Evolutionary conservation across 1,140 invertebrate species (phyloP), one percentile per base, ranked within the genome.

Genomic region (Cyclina sinensis): DNA sequence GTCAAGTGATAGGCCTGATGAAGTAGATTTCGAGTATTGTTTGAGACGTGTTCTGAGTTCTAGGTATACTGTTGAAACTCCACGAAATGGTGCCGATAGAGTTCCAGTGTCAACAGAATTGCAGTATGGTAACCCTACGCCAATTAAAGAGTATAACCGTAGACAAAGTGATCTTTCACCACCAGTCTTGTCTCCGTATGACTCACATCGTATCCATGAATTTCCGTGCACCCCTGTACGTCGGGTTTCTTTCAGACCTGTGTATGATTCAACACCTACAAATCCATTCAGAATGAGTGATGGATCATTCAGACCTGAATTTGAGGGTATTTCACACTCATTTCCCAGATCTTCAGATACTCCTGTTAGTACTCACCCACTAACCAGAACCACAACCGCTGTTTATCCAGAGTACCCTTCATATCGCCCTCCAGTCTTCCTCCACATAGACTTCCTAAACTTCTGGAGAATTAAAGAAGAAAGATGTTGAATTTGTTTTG

Each of bases 401-500:
- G 21, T 32, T 5, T 24, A 65, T 65, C n/a, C 30, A n/a, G n/a
- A n/a, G n/a, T n/a, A n/a, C n/a, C 59, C 59, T 9, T 70, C 30
- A 18, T 35, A 7, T 70, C 14, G 11, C 5, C 12, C 14, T n/a
- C n/a, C n/a, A n/a, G 1, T 76, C 2, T 46, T 5, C 73, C 32
- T 43, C 43, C 73, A 39, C 32, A 46, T 2, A 80, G 35, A 80
- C 35, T 16, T 82, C n/a, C n/a, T n/a, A n/a, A n/a, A n/a, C 65
- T 24, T 82, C 80, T 16, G 54, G 76, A 9, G 76, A 79, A 76
- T 27, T 4, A 4, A 39, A 48, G 43, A 76, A 39, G 21, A 16
- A 51, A 32, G 27, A 51, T 37, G 35, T 30, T 39, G 80, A 82
- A n/a, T 82, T 65, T 82, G 54, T 24, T 1, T n/a, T 82, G 3